Conservation (phyloP, 2,888 invertebrate genomes). For the Polietes domitor region DNA sequence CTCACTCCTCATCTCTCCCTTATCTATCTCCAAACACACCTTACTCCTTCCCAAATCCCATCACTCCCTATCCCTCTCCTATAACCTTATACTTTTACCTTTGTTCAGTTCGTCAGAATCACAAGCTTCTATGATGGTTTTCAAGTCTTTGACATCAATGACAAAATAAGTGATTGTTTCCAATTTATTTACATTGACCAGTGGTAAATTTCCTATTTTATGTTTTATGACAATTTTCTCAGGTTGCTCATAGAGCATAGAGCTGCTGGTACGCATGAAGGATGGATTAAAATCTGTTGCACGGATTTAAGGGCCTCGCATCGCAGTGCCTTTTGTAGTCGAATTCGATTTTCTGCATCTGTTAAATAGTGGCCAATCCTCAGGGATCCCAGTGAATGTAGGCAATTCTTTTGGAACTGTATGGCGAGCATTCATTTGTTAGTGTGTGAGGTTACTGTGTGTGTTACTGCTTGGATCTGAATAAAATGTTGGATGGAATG, state of each 20-base stretch:
- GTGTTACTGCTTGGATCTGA: too few relatives aligned
- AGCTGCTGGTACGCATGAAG: slow-evolving; percentile 37
- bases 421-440: slow-evolving; percentile 21
- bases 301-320: slow-evolving; percentile 31
- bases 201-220: slow-evolving; percentile 42
- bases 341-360: slow-evolving; percentile 54
- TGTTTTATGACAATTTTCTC: slow-evolving; percentile 49
- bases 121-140: slow-evolving; percentile 43
- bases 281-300: slow-evolving; percentile 32
- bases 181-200: slow-evolving; percentile 44
- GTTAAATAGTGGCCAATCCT: slow-evolving; percentile 57
- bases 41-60: too few relatives aligned
- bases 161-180: slow-evolving; percentile 49
- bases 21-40: too few relatives aligned
- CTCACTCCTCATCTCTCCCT: too few relatives aligned
- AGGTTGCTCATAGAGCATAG: slow-evolving; percentile 31
- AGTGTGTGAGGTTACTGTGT: not conserved
- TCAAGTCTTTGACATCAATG: slow-evolving; percentile 34
- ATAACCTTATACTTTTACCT: too few relatives aligned
- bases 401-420: slow-evolving; percentile 51
- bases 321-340: slow-evolving; percentile 44
- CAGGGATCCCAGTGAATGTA: slow-evolving; percentile 45
- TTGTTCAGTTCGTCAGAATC: not conserved
- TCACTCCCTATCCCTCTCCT: too few relatives aligned
- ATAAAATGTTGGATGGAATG: not conserved